Evolutionary conservation across 1,140 invertebrate species (phyloP), one percentile per base, ranked within the genome.

Genomic region (Drosophila gunungcola): DNA sequence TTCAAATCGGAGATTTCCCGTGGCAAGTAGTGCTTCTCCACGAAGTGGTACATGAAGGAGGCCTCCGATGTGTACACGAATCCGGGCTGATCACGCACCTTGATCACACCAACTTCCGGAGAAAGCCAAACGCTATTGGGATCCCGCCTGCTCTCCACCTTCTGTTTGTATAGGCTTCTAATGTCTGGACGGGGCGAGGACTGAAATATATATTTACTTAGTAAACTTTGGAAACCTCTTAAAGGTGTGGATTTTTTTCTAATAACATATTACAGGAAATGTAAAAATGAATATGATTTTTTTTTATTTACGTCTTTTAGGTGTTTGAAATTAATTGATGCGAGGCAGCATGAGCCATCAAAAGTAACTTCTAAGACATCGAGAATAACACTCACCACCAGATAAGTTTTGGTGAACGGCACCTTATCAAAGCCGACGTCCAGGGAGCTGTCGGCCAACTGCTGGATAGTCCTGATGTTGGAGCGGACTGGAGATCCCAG

Each of bases 1-100:
- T 92, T 92, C 0, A 92, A 34, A 11, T 92, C 91, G 4, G 91
- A 92, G 3, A 92, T 91, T 42, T 92, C 91, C 13, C 88, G 73
- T 1, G 86, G 90, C 41, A 74, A n/a, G 39, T 80, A 92, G 11
- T 73, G 78, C 9, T 78, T 81, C 36, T 92, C 91, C 11, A 92
- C 74, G 9, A 81, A 70, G 38, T 72, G 60, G 41, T 80, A 92
- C 9, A 74, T 64, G n/a, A 57, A 79, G 1, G 91, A 89, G 3
- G 79, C 79, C 48, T 92, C 91, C 10, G 79, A 85, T 25, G 80
- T 58, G 48, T 86, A 92, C 3, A 92, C 91, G 13, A 86, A 92
- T 0, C 91, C 91, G 0, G 88, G 88, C 27, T 90, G 51, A 56
- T 91, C 70, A 0, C 86, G 75, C 5, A 89, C 88, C n/a, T 51